phyloP scores from a whole-genome alignment of 2,888 invertebrate species.

The Ectobius pallidus region DNA sequence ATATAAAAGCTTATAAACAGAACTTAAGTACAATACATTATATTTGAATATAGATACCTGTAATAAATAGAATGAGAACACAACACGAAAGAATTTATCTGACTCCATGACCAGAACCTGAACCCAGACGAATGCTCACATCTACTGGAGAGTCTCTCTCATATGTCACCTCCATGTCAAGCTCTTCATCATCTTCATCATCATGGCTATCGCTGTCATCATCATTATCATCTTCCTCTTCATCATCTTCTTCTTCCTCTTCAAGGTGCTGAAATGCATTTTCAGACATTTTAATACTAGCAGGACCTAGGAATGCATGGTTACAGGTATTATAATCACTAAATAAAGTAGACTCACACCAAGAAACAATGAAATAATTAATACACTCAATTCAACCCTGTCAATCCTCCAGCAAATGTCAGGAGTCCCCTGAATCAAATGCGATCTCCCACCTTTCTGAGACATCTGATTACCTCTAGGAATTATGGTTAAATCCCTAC shows the following conservation, averaged over 20 bases:
- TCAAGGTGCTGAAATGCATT: slow-evolving; percentile 47
- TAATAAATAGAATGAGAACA: not conserved
- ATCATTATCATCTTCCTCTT: slow-evolving; percentile 65
- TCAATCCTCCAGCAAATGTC: too few relatives aligned
- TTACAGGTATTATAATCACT: slow-evolving; percentile 47
- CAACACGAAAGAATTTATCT: slow-evolving; percentile 40
- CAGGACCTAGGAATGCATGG: not conserved
- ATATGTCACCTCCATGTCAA: slow-evolving; percentile 56
- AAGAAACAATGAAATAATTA: not conserved
- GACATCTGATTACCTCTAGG: too few relatives aligned
- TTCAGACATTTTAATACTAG: too few relatives aligned
- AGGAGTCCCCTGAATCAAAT: too few relatives aligned
- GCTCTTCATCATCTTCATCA: slow-evolving; percentile 66
- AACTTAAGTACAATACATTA: too few relatives aligned
- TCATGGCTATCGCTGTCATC: slow-evolving; percentile 67
- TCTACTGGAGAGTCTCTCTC: slow-evolving; percentile 55
- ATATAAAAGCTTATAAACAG: too few relatives aligned
- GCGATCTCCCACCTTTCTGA: too few relatives aligned
- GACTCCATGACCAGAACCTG: slow-evolving; percentile 50
- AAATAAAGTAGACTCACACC: slow-evolving; percentile 28
- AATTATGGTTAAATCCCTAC: too few relatives aligned
- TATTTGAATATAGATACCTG: not conserved
- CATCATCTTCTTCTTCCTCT: slow-evolving; percentile 65
- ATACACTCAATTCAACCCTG: slow-evolving; percentile 13
- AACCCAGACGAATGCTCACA: slow-evolving; percentile 51